Conservation (phyloP, 1,140 invertebrate species). For the Achatina immaculata region DNA sequence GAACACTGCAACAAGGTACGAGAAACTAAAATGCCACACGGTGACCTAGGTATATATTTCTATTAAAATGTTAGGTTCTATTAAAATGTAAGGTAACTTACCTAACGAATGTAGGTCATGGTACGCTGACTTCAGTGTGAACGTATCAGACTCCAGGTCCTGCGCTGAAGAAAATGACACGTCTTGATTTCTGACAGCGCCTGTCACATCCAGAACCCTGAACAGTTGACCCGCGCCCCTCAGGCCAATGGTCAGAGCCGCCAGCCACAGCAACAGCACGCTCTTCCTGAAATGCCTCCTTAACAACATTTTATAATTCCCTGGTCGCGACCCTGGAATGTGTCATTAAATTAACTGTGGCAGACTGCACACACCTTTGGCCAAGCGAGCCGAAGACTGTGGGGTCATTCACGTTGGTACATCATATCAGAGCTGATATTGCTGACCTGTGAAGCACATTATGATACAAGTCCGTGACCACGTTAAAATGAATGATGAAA, state of each 20-base stretch:
- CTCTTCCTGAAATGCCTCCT: background rate
- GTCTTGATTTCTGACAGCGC: background rate
- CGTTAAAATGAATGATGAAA: background rate
- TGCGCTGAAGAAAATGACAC: background rate
- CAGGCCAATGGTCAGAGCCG: constrained; percentile 5
- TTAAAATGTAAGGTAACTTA: too few species aligned
- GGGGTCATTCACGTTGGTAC: too few species aligned
- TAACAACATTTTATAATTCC: background rate
- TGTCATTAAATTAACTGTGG: too few species aligned
- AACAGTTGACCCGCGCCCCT: background rate
- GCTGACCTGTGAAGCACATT: background rate
- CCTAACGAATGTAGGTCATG: background rate
- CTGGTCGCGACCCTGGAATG: background rate
- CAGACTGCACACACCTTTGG: too few species aligned
- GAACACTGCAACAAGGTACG: too few species aligned
- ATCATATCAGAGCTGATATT: background rate
- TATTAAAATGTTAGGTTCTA: too few species aligned
- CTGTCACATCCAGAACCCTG: background rate
- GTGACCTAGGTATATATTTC: too few species aligned
- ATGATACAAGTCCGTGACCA: background rate
- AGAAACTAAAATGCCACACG: too few species aligned
- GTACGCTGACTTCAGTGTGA: background rate
- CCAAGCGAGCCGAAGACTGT: too few species aligned
- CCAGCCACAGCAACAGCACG: background rate
- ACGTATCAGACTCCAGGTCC: background rate